These are phyloP conservation scores for Diplosoma virens DNA, from an alignment of 23 tunicate genomes.

Conservation along the genomic window DNA sequence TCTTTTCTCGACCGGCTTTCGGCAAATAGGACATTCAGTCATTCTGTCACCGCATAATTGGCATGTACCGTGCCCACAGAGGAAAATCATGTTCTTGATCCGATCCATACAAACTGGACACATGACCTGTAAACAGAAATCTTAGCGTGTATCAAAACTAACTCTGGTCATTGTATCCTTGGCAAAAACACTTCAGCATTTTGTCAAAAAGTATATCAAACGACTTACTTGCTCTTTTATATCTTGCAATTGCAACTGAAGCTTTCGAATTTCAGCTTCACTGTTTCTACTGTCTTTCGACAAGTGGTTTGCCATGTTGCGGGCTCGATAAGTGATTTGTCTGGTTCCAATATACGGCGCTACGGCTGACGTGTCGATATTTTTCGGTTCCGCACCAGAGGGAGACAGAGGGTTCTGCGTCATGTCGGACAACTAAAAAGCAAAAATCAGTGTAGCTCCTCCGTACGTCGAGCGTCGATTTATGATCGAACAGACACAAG, in stretches of 20 bases:
- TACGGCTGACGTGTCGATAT: conserved; percentile 24
- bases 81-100: conserved; percentile 86
- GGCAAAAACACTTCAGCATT: no score
- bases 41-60: conserved; percentile 96
- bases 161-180: no score
- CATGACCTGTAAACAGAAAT: conserved; percentile 51
- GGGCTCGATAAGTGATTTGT: conserved; percentile 22
- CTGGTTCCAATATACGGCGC: neutral
- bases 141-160: neutral
- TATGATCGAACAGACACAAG: no score
- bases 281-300: conserved; percentile 91
- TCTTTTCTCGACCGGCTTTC: conserved; percentile 82
- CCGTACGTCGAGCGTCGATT: no score
- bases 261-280: conserved; percentile 87
- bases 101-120: conserved; percentile 97
- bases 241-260: conserved; percentile 84
- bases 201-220: no score
- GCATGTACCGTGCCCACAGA: conserved; percentile 97
- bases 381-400: conserved; percentile 25
- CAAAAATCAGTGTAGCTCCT: no score
- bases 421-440: conserved; percentile 50
- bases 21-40: conserved; percentile 89
- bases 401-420: conserved; percentile 72
- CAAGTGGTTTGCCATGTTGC: conserved; percentile 75
- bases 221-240: conserved; percentile 79